Percentiles rank a stretch among this genome's conserved stretches.
phyloP scores from a whole-genome alignment of 2,113 vertebrate genomes.

The Nothobranchius furzeri region DNA sequence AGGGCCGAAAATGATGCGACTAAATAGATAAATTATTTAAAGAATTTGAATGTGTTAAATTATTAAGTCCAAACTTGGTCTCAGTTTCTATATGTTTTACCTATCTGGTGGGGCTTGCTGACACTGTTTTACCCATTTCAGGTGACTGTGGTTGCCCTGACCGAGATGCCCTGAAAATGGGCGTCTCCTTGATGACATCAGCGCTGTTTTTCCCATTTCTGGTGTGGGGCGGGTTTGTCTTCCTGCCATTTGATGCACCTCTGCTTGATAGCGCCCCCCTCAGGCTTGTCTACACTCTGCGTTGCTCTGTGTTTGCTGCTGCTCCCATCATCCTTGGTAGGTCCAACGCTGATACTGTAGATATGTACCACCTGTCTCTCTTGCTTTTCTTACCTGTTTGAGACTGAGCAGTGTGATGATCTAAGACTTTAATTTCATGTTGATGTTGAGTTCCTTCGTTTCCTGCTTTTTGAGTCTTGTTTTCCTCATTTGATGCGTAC shows the following conservation, averaged over 20 bases:
- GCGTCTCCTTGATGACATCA: constrained; percentile 78
- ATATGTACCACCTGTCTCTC: not conserved
- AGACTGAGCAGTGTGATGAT: no score
- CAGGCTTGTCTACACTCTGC: constrained; percentile 87
- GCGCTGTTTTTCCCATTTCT: constrained; percentile 88
- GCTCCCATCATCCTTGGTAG: constrained; percentile 89
- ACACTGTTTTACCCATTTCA: constrained; percentile 12
- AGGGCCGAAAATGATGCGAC: no score
- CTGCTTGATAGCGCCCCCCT: constrained; percentile 78
- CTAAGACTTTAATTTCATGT: no score
- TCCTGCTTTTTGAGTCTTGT: no score
- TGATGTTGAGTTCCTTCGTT: no score
- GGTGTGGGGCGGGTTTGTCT: constrained; percentile 85
- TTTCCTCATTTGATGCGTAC: no score
- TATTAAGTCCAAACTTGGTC: not conserved
- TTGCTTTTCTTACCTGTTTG: not conserved
- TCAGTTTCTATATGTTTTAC: no score
- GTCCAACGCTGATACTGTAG: constrained; percentile 16
- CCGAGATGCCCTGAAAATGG: constrained; percentile 67
- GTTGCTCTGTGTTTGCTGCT: constrained; percentile 87
- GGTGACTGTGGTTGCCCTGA: constrained; percentile 35
- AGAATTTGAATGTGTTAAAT: no score
- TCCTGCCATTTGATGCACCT: constrained; percentile 91
- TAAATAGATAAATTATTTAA: no score
- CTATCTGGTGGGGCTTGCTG: not conserved